Evolutionary conservation across 2,797 vertebrate species (phyloP), one percentile per base, ranked within the genome.

Genomic region (Triplophysa yarkandensis): DNA sequence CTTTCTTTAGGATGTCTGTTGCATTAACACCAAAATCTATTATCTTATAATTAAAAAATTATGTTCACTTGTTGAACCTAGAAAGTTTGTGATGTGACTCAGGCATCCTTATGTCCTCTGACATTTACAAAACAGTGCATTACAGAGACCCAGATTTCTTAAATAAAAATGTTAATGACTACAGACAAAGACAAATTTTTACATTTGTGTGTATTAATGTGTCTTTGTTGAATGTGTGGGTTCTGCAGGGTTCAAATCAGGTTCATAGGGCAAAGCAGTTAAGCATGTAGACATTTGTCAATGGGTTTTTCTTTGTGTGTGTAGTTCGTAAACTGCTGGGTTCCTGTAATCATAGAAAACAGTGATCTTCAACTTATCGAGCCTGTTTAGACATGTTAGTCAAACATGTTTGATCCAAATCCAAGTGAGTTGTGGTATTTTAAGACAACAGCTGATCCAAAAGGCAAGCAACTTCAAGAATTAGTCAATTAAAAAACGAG

Each of bases 231-330:
- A 50, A 68, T 61, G 41, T 57, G 52, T 50, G 62, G 43, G 52
- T 39, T 76, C 79, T 80, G 64, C 30, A 66, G 71, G 61, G 76
- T 74, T 77, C 77, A 71, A 68, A 66, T 73, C 41, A 74, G 73
- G 28, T 84, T 68, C 78, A 70, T 81, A 79, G 82, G 81, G 83
- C 75, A 82, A 67, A 81, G 28, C 27, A 81, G 83, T 88, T 86
- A 85, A 86, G 81, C 76, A 72, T 64, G 11, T 36, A 39, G 80
- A 62, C 81, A 78, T 71, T 83, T 83, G 76, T 88, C 80, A 74
- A 72, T 60, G 77, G 78, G 79, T 83, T 44, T 46, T 44, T 52
- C 23, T 58, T 61, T 63, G 32, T 60, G 27, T 76, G 71, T 80
- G 19, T 27, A 39, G 67, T 77, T 74, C 80, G 52, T 50, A 68